Conservation (phyloP, 2,113 vertebrate genomes). For the Litocranius walleri region DNA sequence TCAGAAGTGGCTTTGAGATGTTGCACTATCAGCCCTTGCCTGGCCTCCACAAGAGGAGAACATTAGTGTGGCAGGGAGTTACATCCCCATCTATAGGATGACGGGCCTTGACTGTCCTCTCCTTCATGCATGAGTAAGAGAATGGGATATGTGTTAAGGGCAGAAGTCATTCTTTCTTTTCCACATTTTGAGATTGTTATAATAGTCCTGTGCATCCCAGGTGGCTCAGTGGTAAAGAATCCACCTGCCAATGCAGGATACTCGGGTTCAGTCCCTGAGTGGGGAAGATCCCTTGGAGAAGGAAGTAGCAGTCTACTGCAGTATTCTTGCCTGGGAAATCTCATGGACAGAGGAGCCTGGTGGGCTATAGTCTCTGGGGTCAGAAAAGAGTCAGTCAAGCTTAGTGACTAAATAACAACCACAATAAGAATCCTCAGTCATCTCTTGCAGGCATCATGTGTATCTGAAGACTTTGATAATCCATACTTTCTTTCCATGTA, state of each 20-base stretch:
- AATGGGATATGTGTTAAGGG: background rate
- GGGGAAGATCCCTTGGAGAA: background rate
- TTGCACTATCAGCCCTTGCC: background rate
- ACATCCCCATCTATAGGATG: background rate
- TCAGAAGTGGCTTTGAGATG: background rate
- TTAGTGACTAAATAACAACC: background rate
- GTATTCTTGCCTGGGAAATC: background rate
- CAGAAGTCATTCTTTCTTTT: background rate
- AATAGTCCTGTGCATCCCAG: background rate
- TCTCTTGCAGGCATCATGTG: background rate
- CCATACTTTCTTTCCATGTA: background rate
- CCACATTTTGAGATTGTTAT: background rate
- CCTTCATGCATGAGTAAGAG: background rate
- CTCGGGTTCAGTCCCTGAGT: background rate
- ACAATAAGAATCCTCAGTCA: background rate
- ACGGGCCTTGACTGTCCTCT: background rate
- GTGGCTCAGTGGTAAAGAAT: background rate
- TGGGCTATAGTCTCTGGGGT: background rate
- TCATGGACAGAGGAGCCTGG: background rate
- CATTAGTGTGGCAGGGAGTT: background rate
- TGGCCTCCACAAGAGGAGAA: background rate
- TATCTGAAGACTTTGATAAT: background rate
- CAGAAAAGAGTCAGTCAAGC: background rate
- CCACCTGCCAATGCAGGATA: background rate
- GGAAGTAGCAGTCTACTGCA: background rate